These are phyloP conservation scores for Rhopilema esculentum DNA, from an alignment of 30 jellyfish, hydroid and myxozoan genomes.

Conservation along the genomic window DNA sequence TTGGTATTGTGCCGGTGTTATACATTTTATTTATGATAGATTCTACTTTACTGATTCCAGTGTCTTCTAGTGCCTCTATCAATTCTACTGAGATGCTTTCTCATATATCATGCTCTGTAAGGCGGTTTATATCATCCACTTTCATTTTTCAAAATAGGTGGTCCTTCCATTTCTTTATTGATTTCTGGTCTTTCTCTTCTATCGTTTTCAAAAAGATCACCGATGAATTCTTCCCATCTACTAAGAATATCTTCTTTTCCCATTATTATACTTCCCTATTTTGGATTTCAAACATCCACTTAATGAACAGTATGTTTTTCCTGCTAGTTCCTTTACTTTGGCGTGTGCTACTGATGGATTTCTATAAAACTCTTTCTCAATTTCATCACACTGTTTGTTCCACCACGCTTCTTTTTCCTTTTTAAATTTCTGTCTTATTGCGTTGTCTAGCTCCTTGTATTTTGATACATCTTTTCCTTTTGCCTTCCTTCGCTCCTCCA, in stretches of 20 bases:
- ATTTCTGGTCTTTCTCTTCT: conserved; percentile 47
- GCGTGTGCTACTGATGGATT: conserved; percentile 34
- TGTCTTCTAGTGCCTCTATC: conserved; percentile 46
- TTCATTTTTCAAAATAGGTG: neutral
- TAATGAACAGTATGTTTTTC: conserved; percentile 37
- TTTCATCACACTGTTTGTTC: conserved; percentile 39
- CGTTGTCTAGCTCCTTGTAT: conserved; percentile 42
- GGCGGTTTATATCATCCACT: neutral
- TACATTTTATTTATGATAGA: conserved; percentile 34
- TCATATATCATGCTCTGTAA: conserved; percentile 13
- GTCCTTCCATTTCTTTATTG: conserved; percentile 47
- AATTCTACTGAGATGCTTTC: conserved; percentile 30
- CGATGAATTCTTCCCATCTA: conserved; percentile 74
- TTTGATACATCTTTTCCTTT: conserved; percentile 43
- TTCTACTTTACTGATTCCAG: conserved; percentile 31
- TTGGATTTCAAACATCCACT: conserved; percentile 61
- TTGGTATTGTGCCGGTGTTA: conserved; percentile 27
- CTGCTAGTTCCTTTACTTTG: conserved; percentile 26
- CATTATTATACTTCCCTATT: conserved; percentile 39
- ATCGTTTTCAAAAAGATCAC: conserved; percentile 36
- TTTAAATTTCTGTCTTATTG: conserved; percentile 31
- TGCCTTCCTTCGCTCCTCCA: conserved; percentile 60
- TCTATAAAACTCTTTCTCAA: conserved; percentile 13
- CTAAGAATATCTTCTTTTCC: conserved; percentile 49
- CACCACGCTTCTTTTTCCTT: too few species aligned